Conservation (phyloP, 1,140 invertebrate species). For the Battus philenor region DNA sequence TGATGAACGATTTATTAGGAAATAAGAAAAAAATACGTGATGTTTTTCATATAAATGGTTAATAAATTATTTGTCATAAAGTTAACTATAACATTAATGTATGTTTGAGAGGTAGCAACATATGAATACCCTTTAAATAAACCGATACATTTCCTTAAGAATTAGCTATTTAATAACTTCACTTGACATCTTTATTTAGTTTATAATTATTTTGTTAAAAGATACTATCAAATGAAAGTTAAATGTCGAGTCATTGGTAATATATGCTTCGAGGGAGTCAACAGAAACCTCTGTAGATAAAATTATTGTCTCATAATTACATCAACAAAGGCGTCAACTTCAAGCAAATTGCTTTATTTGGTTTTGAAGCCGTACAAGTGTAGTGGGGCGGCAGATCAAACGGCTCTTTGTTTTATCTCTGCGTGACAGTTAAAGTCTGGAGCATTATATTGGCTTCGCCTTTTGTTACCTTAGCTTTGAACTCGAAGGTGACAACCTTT, state of each 20-base stretch:
- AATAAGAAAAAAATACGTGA: too few relatives aligned
- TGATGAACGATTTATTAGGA: too few relatives aligned
- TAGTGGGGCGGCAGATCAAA: slow-evolving; percentile 55
- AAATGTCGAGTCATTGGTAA: not conserved
- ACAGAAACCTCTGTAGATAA: slow-evolving; percentile 23
- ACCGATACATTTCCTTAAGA: too few relatives aligned
- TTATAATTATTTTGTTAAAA: too few relatives aligned
- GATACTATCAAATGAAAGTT: too few relatives aligned
- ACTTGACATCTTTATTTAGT: too few relatives aligned
- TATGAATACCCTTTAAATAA: too few relatives aligned
- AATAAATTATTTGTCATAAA: too few relatives aligned
- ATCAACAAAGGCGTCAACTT: slow-evolving; percentile 40
- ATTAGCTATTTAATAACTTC: too few relatives aligned
- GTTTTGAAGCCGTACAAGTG: slow-evolving; percentile 42
- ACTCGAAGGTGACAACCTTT: slow-evolving; percentile 26
- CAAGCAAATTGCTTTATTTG: slow-evolving; percentile 40
- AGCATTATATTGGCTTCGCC: slow-evolving; percentile 32
- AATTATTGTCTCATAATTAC: slow-evolving; percentile 37
- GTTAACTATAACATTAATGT: too few relatives aligned
- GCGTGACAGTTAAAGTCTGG: slow-evolving; percentile 23
- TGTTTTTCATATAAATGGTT: too few relatives aligned
- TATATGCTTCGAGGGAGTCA: not conserved
- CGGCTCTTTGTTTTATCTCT: slow-evolving; percentile 62
- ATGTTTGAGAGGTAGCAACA: too few relatives aligned
- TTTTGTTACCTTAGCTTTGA: slow-evolving; percentile 23